Base-by-base conservation (phyloP, 2,888 invertebrate species). In the Andrena chrysosceles region DNA sequence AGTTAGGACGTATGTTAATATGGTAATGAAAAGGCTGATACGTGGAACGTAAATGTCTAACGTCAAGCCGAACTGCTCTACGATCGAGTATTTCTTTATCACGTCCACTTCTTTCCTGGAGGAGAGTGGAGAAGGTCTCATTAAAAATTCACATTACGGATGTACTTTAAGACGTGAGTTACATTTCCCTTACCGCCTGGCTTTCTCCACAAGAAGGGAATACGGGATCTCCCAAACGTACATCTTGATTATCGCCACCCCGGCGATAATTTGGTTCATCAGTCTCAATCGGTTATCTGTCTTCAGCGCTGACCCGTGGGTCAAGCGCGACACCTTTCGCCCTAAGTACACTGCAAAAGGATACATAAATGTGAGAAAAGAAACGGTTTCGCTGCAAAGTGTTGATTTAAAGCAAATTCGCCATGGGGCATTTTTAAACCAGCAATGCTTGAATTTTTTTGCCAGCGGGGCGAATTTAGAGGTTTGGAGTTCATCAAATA, bases 241-340 rank as follows among this genome's bases (percentile, higher is more conserved):
- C 97, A 98, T 98, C 93, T 98, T 98, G 85, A 98, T 97, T 0
- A 98, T 97, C 81, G 97, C 96, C 88, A 98, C 97, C 1, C 98
- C 98, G 89, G 96, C 96, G 52, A 99, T 96, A 0, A 98, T 96
- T 93, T 98, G 99, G 92, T 97, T 98, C 98, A 99, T 98, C 0
- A 98, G 93, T 33, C 97, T 95, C 1, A 99, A 97, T 5, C 99
- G 94, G 88, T 97, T 95, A 94, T 99, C 99, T 0, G 98, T 98
- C 71, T 97, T 95, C 49, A 96, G 94, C 0, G 98, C 97, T 0
- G 97, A 97, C 91, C 96, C 95, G 2, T 95, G 94, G 2, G 97
- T 96, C 68, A 96, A 94, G 71, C 95, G 95, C 10, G 91, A 84
- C 2, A 91, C 81, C 31, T 84, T 85, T 54, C 87, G 89, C 0